Evolutionary conservation across 2,113 vertebrate species (phyloP), one percentile per base, ranked within the genome.

Genomic region (Triplophysa siluroides): DNA sequence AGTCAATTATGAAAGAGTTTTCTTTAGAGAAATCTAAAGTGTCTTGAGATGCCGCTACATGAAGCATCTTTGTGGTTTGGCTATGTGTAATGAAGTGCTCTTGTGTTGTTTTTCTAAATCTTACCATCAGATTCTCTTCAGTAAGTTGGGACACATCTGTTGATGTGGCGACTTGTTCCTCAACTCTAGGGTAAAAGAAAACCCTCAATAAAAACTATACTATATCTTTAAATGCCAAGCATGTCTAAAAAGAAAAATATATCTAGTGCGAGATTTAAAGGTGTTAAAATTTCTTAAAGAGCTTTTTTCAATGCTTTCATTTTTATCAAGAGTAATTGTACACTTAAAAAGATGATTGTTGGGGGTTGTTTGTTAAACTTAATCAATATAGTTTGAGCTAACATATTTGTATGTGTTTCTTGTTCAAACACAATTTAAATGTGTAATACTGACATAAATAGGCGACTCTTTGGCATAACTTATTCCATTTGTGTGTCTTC

Each of bases 71-170:
- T 41, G 4, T 71, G 43, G 58, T 65, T 61, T 52, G 21, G 50
- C 78, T 26, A 19, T 26, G 50, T 43, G 41, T 64, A 80, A 83
- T 76, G 66, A 80, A 83, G 73, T 65, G 82, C 29, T 41, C 64
- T 45, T 76, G 16, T 63, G 41, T 50, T 76, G 60, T 50, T 76
- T 60, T 76, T 76, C 61, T 16, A 80, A 52, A 66, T 38, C 38
- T 26, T 9, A 56, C 18, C 60, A 74, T 63, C 47, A 16, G 62
- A 61, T 79, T 69, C 21, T 76, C 29, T 43, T 69, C 33, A 38
- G 61, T 69, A 23, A 10, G 52, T 76, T 69, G 41, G 65, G 10
- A 68, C 13, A 4, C 62, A 60, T 43, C 43, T 64, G 50, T 56
- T 43, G 43, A 78, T 24, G 45, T 8, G 52, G 18, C 63, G 19